Evolutionary conservation across 2,113 vertebrate genomes (phyloP).

Genomic region (Bagarius yarrelli): DNA sequence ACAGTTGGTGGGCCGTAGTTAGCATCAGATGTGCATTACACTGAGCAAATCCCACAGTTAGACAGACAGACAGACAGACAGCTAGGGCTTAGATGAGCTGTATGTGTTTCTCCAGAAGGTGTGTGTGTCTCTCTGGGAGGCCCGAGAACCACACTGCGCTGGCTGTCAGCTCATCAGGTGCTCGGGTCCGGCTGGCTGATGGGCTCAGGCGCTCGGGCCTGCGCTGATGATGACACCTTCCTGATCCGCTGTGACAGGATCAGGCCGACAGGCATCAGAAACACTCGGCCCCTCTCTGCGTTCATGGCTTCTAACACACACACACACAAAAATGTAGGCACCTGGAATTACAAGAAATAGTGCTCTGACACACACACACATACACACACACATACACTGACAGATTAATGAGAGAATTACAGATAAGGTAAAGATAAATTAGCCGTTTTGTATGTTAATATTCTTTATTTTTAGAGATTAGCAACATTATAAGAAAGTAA

Average conservation of each 20-base stretch:
- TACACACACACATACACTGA: constrained; percentile 33
- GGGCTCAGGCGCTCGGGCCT: constrained; percentile 55
- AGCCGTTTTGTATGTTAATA: too few species aligned
- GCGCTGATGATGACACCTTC: constrained; percentile 69
- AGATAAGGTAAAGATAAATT: not conserved
- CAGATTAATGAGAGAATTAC: constrained; percentile 12
- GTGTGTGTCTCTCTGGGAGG: constrained; percentile 57
- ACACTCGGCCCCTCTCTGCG: constrained; percentile 62
- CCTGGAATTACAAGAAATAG: constrained; percentile 9
- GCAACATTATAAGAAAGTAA: not conserved
- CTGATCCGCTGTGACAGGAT: constrained; percentile 67
- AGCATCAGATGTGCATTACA: constrained; percentile 41
- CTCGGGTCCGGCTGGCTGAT: constrained; percentile 60
- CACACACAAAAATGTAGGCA: constrained; percentile 31
- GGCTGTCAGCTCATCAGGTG: constrained; percentile 70
- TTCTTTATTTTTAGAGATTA: not conserved
- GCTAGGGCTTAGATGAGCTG: constrained; percentile 36
- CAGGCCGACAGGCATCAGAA: constrained; percentile 67
- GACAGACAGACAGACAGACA: constrained; percentile 54
- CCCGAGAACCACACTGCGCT: constrained; percentile 61
- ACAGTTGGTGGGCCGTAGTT: constrained; percentile 41
- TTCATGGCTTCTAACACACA: constrained; percentile 54
- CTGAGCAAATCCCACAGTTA: constrained; percentile 47
- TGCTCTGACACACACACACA: not conserved
- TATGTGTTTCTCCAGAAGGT: constrained; percentile 40